Evolutionary conservation across 2,113 vertebrate species (phyloP).

Genomic region (Callipepla squamata): DNA sequence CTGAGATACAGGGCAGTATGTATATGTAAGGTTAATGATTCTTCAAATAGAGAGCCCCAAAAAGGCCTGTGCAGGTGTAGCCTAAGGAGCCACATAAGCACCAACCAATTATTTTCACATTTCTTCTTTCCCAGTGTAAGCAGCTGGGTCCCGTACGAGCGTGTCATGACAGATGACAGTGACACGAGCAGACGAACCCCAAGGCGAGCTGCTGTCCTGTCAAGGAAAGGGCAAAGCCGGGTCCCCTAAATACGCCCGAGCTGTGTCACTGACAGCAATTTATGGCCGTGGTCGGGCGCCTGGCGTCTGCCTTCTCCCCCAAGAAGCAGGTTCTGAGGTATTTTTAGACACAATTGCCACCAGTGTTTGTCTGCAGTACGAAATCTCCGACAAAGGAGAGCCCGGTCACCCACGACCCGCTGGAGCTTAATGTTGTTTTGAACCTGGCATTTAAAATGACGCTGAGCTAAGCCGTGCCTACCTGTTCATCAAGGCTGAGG

Average conservation of each 20-base stretch:
- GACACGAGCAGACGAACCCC: conserved; percentile 56
- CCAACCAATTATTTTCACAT: conserved; percentile 50
- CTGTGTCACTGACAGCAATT: conserved; percentile 56
- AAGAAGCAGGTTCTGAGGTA: conserved; percentile 32
- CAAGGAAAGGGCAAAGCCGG: conserved; percentile 36
- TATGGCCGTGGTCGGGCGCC: conserved; percentile 33
- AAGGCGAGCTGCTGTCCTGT: conserved; percentile 31
- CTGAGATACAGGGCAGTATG: neutral
- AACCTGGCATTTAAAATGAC: neutral
- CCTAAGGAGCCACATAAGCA: conserved; percentile 49
- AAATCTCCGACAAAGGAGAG: conserved; percentile 1
- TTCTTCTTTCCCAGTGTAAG: conserved; percentile 41
- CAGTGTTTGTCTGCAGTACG: conserved; percentile 1
- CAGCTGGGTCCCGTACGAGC: conserved; percentile 58
- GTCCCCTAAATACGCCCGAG: conserved; percentile 57
- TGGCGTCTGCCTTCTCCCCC: conserved; percentile 5
- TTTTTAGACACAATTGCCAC: conserved; percentile 48
- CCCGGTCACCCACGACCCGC: neutral
- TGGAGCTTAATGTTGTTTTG: neutral
- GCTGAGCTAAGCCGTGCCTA: neutral
- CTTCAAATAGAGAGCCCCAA: conserved; percentile 22
- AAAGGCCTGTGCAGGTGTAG: conserved; percentile 43
- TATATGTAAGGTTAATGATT: conserved; percentile 49
- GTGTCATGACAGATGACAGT: conserved; percentile 68
- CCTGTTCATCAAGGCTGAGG: neutral